These are phyloP conservation scores for Saccostrea cuccullata DNA, from an alignment of 1,140 invertebrate genomes.

Conservation along the genomic window DNA sequence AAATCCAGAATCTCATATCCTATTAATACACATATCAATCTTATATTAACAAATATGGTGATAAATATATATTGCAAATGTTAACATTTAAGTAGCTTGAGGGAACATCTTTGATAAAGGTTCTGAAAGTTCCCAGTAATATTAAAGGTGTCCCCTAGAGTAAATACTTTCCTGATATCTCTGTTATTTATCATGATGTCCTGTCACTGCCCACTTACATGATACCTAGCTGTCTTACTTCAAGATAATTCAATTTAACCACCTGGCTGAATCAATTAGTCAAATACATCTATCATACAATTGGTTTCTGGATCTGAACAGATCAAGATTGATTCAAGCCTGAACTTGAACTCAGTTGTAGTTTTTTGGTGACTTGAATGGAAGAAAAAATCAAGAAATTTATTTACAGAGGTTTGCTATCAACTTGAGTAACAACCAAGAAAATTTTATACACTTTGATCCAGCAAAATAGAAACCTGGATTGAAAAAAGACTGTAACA, in stretches of 20 bases:
- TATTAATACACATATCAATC: background rate
- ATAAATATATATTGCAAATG: background rate
- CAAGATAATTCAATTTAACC: background rate
- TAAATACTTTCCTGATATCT: background rate
- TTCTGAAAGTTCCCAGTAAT: background rate
- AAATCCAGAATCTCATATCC: background rate
- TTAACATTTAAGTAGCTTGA: background rate
- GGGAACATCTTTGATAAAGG: background rate
- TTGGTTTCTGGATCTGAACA: no score
- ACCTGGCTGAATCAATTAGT: background rate
- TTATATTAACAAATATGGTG: background rate
- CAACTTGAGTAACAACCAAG: no score
- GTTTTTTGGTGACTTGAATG: no score
- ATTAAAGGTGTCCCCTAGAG: background rate
- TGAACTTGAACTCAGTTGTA: no score
- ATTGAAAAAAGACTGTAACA: no score
- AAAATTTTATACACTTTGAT: no score
- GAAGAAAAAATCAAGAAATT: no score
- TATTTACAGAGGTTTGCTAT: no score
- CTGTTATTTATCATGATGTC: background rate
- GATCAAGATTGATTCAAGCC: no score
- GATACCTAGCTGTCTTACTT: background rate
- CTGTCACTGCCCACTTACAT: background rate
- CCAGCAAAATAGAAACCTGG: no score
- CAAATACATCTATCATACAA: no score